A percentile compares a stretch with the other conserved stretches of the same genome.
Evolutionary conservation across 1,140 invertebrate genomes (phyloP).

Genomic region (Watersipora subatra): DNA sequence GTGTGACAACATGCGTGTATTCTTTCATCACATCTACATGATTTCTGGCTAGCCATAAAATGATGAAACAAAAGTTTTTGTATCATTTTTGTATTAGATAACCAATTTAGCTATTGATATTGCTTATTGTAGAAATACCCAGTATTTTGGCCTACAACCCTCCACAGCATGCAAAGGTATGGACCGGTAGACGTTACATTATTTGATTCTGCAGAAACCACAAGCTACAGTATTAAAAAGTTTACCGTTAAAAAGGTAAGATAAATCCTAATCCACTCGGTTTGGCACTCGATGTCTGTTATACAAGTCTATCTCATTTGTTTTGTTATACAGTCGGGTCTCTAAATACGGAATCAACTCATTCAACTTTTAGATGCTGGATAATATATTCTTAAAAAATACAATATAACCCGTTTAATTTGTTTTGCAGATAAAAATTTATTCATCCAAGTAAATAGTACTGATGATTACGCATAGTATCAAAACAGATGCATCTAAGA

Average conservation of each 20-base stretch:
- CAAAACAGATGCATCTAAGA: no score
- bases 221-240: slow-evolving; percentile 89
- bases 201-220: slow-evolving; percentile 80
- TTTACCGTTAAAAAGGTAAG: slow-evolving; percentile 88
- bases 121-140: slow-evolving; percentile 59
- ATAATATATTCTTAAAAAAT: no score
- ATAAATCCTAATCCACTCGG: background rate
- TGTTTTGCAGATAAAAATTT: no score
- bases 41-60: background rate
- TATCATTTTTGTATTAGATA: background rate
- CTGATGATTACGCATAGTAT: no score
- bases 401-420: no score
- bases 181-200: slow-evolving; percentile 88
- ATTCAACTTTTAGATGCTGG: no score
- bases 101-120: background rate
- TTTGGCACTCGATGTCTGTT: no score
- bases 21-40: background rate
- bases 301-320: no score
- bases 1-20: background rate
- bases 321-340: no score
- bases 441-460: no score
- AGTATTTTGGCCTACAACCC: slow-evolving; percentile 67
- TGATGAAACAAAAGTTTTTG: background rate
- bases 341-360: no score
- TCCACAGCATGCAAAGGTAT: slow-evolving; percentile 75